These are phyloP conservation scores for Thaumetopoea pityocampa DNA, from an alignment of 1,140 invertebrate species.

Conservation along the genomic window DNA sequence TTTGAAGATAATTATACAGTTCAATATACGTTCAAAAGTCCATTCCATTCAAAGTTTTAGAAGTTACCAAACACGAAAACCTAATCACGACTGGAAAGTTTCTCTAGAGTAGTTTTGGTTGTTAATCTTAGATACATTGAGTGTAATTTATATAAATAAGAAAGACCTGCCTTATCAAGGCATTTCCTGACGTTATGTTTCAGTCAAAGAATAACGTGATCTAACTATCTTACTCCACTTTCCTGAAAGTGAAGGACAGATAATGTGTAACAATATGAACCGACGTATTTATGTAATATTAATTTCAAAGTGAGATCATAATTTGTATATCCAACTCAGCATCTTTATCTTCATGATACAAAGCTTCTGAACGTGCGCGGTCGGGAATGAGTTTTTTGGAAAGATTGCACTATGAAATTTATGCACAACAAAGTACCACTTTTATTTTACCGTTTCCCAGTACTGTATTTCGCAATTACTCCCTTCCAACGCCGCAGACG, in stretches of 20 bases:
- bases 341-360: too few relatives aligned
- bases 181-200: slow-evolving; percentile 19
- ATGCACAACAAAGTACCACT: background rate
- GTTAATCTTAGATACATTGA: slow-evolving; percentile 34
- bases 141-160: too few relatives aligned
- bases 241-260: too few relatives aligned
- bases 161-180: too few relatives aligned
- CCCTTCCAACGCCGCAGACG: slow-evolving; percentile 3
- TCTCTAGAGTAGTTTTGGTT: slow-evolving; percentile 18
- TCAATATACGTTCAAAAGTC: slow-evolving; percentile 12
- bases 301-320: too few relatives aligned
- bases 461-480: slow-evolving; percentile 9
- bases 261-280: too few relatives aligned
- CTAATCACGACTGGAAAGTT: slow-evolving; percentile 34
- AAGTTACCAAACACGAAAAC: slow-evolving; percentile 31
- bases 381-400: slow-evolving; percentile 30
- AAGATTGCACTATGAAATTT: background rate
- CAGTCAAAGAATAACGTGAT: too few relatives aligned
- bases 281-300: too few relatives aligned
- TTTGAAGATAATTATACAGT: slow-evolving; percentile 15
- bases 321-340: too few relatives aligned
- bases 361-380: too few relatives aligned
- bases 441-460: slow-evolving; percentile 6
- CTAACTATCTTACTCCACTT: too few relatives aligned
- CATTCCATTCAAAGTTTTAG: slow-evolving; percentile 11